A percentile compares a stretch with the other conserved stretches of the same genome.
phyloP scores from a whole-genome alignment of 1,140 invertebrate species.

The Leptinotarsa lineolata region DNA sequence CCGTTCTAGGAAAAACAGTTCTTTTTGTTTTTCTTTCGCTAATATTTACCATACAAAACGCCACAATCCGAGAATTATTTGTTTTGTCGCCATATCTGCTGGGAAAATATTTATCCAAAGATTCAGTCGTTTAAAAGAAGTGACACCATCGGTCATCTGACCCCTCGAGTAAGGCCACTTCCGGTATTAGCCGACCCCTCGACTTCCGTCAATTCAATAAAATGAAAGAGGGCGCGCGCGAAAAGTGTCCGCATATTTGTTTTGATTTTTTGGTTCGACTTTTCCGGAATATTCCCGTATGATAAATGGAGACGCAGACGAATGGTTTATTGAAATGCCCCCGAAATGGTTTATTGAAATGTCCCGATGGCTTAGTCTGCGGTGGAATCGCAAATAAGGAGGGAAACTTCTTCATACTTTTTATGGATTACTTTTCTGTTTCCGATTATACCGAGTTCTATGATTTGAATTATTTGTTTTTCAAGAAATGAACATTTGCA shows the following conservation, averaged over 20 bases:
- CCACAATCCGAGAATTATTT: constrained; percentile 33
- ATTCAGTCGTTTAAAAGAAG: constrained; percentile 26
- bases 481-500: too few relatives aligned
- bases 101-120: constrained; percentile 44
- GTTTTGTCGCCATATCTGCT: constrained; percentile 27
- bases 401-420: constrained; percentile 30
- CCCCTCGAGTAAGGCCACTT: constrained; percentile 34
- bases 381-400: constrained; percentile 45
- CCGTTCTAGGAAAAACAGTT: too few relatives aligned
- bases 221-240: constrained; percentile 35
- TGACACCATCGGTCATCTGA: constrained; percentile 40
- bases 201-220: constrained; percentile 50
- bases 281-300: constrained; percentile 33
- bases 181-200: constrained; percentile 40
- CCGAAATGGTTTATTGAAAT: constrained; percentile 51
- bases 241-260: constrained; percentile 51
- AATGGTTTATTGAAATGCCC: constrained; percentile 52
- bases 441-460: constrained; percentile 35
- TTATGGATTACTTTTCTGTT: constrained; percentile 41
- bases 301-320: constrained; percentile 50
- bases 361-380: constrained; percentile 35
- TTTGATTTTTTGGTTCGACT: constrained; percentile 45
- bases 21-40: not conserved
- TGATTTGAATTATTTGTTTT: constrained; percentile 20
- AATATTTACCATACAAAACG: constrained; percentile 7